Conservation (phyloP, 2,888 invertebrate genomes). For the Pyrgus malvae region DNA sequence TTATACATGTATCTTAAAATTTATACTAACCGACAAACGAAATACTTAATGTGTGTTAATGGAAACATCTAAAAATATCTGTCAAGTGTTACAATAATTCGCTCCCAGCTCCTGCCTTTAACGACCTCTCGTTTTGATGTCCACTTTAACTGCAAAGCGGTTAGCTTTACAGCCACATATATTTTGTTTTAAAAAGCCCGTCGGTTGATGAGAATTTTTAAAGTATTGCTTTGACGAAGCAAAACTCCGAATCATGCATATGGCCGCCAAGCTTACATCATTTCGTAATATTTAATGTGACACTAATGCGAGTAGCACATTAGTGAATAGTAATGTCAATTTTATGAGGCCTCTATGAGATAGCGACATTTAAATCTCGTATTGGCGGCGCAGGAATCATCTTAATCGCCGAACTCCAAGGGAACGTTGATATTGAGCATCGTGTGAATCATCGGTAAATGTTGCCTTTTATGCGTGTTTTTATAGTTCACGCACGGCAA, state of each 20-base stretch:
- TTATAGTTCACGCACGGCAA: constrained; percentile 13
- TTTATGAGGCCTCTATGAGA: constrained; percentile 63
- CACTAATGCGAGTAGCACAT: constrained; percentile 71
- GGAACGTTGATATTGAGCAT: constrained; percentile 24
- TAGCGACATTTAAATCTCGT: constrained; percentile 53
- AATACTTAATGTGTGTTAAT: constrained; percentile 9
- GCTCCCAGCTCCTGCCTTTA: constrained; percentile 8
- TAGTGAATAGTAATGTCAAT: constrained; percentile 68
- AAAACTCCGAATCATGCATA: constrained; percentile 36
- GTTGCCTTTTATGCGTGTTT: constrained; percentile 10
- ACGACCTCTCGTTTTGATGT: constrained; percentile 17
- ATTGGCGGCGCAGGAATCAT: constrained; percentile 38
- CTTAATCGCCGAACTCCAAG: constrained; percentile 25
- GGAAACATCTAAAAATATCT: constrained; percentile 4
- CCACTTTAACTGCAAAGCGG: constrained; percentile 17
- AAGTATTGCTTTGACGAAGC: constrained; percentile 3
- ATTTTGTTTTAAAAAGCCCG: constrained; percentile 21
- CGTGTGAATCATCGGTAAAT: constrained; percentile 5
- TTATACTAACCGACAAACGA: not conserved
- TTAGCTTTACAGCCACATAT: constrained; percentile 18
- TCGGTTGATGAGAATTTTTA: constrained; percentile 2
- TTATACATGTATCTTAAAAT: too few species aligned
- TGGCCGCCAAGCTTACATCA: constrained; percentile 41
- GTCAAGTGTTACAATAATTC: constrained; percentile 15
- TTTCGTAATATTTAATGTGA: constrained; percentile 71